Evolutionary conservation across 2,888 invertebrate species (phyloP).

Genomic region (Syritta pipiens): DNA sequence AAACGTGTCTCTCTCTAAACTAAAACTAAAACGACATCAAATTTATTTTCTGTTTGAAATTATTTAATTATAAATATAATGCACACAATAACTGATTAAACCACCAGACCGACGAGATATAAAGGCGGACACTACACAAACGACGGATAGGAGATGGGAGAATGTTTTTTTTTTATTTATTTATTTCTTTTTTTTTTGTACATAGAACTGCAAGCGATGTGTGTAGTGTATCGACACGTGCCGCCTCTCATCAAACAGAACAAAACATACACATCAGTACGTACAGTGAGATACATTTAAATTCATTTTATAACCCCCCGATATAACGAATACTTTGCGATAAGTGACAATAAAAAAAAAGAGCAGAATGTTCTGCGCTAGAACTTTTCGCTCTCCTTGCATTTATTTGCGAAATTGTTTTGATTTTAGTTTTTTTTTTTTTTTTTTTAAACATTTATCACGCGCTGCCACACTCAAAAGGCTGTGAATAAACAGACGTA

Average conservation of each 20-base stretch:
- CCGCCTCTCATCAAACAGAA: background rate
- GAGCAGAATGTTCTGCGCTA: background rate
- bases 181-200: background rate
- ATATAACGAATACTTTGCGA: background rate
- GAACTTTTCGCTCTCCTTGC: background rate
- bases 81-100: no score
- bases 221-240: constrained; percentile 19
- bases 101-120: no score
- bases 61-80: no score
- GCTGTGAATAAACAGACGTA: no score
- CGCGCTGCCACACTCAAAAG: background rate
- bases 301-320: background rate
- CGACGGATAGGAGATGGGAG: no score
- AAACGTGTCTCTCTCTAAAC: no score
- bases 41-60: no score
- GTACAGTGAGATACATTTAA: background rate
- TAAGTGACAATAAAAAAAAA: background rate
- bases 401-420: background rate
- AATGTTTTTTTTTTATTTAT: background rate
- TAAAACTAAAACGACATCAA: no score
- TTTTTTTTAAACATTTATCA: background rate
- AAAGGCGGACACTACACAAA: no score
- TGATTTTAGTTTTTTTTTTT: background rate
- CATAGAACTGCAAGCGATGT: background rate
- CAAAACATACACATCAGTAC: background rate